Base-by-base conservation (phyloP, 2,888 invertebrate genomes). In the Limulus polyphemus region DNA sequence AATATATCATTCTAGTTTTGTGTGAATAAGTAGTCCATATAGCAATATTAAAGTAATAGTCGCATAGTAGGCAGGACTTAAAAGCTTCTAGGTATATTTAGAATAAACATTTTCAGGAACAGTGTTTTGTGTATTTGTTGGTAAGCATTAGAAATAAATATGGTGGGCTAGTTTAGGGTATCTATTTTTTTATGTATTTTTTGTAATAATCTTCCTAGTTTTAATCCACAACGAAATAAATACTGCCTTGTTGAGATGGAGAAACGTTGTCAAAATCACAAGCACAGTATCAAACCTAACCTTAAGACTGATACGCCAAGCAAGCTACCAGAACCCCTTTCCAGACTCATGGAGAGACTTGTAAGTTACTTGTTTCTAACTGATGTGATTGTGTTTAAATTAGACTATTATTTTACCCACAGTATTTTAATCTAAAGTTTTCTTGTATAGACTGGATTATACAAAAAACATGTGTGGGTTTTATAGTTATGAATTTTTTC, bases 231-330 rank as follows among this genome's bases (percentile, higher is more conserved):
- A 60, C 74, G 76, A 7, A 77, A 77, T 67, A 80, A 79, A 68
- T 81, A 81, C 70, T 73, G 78, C 11, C 67, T 80, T 47, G 75
- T 80, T 10, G 71, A 75, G 60, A 69, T 72, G 54, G 75, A 77
- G 55, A 71, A 73, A 52, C 73, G 73, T 55, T 63, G 71, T 63
- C 62, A 69, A 14, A 68, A 65, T 51, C 65, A 66, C 55, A 56
- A 69, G 50, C 65, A 67, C 10, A 73, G 73, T 60, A 68, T 76
- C 49, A 68, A 74, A 46, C 71, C 76, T 50, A 71, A 73, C 57
- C 71, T 77, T 49, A 72, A 72, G 60, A 73, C 75, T 46, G 71
- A 73, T 58, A 69, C 74, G 65, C 70, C 74, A n/a, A 75, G 75
- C 46, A 71, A 75, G 61, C 71, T 78, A 47, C 73, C 75, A 49